Evolutionary conservation across 2,113 vertebrate genomes (phyloP).

Genomic region (Rhea americana): DNA sequence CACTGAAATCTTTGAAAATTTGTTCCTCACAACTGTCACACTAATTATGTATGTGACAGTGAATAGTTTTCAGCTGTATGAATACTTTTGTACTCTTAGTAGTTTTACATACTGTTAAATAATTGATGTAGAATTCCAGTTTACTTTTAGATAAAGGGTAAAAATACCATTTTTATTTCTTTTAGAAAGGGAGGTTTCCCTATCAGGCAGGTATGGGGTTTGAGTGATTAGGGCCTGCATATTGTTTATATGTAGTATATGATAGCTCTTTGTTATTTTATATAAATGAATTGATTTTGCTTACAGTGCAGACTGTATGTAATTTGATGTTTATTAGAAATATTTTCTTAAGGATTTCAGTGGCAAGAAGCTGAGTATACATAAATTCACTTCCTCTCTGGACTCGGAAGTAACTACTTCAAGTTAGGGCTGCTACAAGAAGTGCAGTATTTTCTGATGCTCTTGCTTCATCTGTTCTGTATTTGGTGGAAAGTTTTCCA

Average conservation of each 20-base stretch:
- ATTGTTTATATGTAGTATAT: neutral
- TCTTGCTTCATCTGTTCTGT: neutral
- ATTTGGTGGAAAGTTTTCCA: neutral
- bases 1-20: neutral
- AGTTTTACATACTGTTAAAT: neutral
- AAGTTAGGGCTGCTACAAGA: neutral
- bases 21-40: neutral
- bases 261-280: neutral
- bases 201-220: neutral
- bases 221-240: neutral
- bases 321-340: neutral
- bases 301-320: neutral
- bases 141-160: neutral
- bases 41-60: neutral
- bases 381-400: neutral
- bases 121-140: neutral
- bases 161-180: neutral
- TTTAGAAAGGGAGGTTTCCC: neutral
- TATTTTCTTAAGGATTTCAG: neutral
- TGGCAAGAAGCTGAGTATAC: neutral
- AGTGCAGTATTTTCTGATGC: neutral
- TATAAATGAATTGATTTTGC: neutral
- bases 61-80: neutral
- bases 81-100: neutral
- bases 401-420: neutral